Evolutionary conservation across 2,797 vertebrate species (phyloP).

Genomic region (Distichodus sexfasciatus): DNA sequence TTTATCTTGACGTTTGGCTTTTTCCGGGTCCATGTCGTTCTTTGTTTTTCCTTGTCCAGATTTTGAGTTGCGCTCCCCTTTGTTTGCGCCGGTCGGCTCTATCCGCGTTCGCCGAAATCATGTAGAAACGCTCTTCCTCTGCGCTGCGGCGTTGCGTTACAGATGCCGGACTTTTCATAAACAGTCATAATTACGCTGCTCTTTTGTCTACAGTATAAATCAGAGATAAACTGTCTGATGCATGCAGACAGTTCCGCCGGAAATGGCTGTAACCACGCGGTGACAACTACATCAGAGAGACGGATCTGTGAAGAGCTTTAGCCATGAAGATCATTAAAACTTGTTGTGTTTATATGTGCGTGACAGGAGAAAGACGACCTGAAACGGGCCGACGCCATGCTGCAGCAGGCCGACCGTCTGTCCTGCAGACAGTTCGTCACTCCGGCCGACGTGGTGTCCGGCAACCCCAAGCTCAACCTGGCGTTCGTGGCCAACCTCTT

Average conservation of each 20-base stretch:
- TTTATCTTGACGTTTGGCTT: not conserved
- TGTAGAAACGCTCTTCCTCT: not conserved
- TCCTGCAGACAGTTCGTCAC: slow-evolving; percentile 94
- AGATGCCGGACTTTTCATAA: not conserved
- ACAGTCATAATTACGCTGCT: not conserved
- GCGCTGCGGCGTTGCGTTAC: not conserved
- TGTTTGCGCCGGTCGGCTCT: not conserved
- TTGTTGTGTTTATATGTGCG: slow-evolving; percentile 8
- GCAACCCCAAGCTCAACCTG: slow-evolving; percentile 93
- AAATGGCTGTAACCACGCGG: not conserved
- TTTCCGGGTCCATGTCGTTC: not conserved
- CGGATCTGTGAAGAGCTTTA: not conserved
- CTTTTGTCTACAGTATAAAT: not conserved
- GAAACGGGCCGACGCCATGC: slow-evolving; percentile 86
- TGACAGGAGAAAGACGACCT: slow-evolving; percentile 87
- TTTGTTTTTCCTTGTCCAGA: not conserved
- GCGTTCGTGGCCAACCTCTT: slow-evolving; percentile 96
- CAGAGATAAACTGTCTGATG: not conserved
- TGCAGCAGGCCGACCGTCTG: slow-evolving; percentile 85
- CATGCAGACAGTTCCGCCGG: not conserved
- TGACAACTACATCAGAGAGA: not conserved
- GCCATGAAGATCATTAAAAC: no score
- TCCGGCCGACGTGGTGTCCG: slow-evolving; percentile 83
- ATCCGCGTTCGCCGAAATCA: no score
- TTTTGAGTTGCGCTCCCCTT: not conserved